phyloP scores from a whole-genome alignment of 2,797 vertebrate genomes.

The Perodicticus potto region DNA sequence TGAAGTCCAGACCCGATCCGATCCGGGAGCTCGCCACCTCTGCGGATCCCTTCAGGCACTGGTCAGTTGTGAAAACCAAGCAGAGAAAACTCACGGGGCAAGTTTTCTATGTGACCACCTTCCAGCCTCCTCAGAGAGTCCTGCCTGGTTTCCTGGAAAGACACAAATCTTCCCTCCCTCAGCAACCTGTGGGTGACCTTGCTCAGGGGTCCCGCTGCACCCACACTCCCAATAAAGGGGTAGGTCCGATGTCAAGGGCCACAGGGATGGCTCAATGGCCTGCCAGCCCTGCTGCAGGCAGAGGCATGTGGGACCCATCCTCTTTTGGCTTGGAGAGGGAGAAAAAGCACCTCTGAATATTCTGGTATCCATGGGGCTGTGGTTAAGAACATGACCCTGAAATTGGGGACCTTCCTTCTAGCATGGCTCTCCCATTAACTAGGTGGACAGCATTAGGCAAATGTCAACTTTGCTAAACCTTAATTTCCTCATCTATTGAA shows the following conservation, averaged over 20 bases:
- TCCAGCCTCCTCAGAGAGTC: background rate
- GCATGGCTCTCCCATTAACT: background rate
- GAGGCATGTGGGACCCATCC: too few species aligned
- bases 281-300: too few species aligned
- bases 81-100: background rate
- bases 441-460: background rate
- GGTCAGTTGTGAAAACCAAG: background rate
- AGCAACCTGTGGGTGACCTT: background rate
- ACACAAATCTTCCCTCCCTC: background rate
- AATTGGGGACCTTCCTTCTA: background rate
- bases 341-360: background rate
- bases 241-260: background rate
- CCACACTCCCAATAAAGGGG: too few species aligned
- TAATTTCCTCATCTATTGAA: background rate
- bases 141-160: background rate
- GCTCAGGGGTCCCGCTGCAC: background rate
- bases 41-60: too few species aligned
- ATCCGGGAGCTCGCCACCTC: rapidly evolving
- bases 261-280: background rate
- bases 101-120: background rate
- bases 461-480: background rate
- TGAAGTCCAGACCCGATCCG: background rate
- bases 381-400: background rate
- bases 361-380: background rate
- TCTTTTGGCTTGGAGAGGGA: background rate